Evolutionary conservation across 2,797 vertebrate genomes (phyloP).

Genomic region (Kryptopterus vitreolus): DNA sequence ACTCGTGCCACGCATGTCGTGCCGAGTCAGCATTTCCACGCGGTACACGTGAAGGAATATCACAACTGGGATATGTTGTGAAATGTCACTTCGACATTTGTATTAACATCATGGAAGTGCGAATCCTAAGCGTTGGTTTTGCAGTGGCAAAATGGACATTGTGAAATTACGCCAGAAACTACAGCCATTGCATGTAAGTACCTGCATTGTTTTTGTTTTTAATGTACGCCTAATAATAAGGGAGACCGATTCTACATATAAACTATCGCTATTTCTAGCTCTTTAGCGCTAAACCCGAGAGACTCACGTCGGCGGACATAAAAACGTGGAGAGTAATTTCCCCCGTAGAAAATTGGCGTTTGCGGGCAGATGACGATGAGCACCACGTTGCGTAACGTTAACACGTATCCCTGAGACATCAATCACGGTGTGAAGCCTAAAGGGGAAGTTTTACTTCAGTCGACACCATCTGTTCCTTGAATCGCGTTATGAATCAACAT

Average conservation of each 20-base stretch:
- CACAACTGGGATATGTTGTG: neutral
- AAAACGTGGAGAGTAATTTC: neutral
- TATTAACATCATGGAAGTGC: neutral
- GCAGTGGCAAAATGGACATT: neutral
- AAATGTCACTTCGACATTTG: neutral
- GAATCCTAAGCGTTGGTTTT: neutral
- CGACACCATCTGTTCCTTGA: neutral
- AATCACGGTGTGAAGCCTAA: neutral
- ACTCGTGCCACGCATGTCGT: neutral
- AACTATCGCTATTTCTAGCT: no score
- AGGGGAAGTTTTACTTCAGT: neutral
- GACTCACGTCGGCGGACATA: neutral
- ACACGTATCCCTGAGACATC: neutral
- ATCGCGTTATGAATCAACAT: neutral
- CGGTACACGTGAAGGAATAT: neutral
- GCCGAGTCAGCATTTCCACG: conserved; percentile 1
- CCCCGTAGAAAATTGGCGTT: neutral
- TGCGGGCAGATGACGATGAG: neutral
- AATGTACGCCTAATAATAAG: no score
- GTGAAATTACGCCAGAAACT: neutral
- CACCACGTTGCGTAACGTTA: neutral
- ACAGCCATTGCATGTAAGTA: conserved; percentile 12
- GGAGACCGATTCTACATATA: no score
- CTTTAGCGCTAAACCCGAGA: neutral
- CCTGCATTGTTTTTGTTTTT: no score